phyloP scores from a whole-genome alignment of 2,113 vertebrate genomes.

The Emydura subglobosa region DNA sequence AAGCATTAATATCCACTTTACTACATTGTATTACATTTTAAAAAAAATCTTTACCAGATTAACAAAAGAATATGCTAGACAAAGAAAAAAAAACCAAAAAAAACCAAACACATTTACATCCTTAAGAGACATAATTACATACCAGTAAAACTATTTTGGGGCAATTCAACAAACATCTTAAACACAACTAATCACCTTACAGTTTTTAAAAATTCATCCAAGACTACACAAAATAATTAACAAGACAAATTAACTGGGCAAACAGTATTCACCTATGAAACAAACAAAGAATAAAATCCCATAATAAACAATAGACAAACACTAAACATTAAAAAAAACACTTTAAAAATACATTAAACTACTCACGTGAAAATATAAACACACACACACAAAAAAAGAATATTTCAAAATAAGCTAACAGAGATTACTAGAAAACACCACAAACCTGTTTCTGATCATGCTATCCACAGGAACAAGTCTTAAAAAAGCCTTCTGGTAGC shows the following conservation, averaged over 20 bases:
- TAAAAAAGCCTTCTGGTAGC: accelerated
- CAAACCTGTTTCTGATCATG: accelerated
- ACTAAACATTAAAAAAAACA: not conserved
- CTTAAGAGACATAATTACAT: not conserved
- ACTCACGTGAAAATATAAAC: not conserved
- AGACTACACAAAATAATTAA: not conserved
- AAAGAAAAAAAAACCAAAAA: not conserved
- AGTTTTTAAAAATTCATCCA: not conserved
- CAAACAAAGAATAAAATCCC: not conserved
- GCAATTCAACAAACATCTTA: not conserved
- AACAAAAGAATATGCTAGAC: not conserved
- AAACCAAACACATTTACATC: no score
- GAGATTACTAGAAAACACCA: not conserved
- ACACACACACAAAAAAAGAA: not conserved
- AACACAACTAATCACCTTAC: not conserved
- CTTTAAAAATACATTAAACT: not conserved
- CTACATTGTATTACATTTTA: not conserved
- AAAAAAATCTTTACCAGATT: not conserved
- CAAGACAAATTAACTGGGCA: slow-evolving; percentile 2
- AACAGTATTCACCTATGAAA: not conserved
- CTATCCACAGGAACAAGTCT: accelerated
- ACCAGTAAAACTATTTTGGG: no score
- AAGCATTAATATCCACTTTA: not conserved
- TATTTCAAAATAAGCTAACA: not conserved
- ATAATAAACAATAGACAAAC: not conserved